Evolutionary conservation across 92 coral and sea anemone genomes (phyloP), one percentile per base, ranked within the genome.

Genomic region (Plumapathes pennacea): DNA sequence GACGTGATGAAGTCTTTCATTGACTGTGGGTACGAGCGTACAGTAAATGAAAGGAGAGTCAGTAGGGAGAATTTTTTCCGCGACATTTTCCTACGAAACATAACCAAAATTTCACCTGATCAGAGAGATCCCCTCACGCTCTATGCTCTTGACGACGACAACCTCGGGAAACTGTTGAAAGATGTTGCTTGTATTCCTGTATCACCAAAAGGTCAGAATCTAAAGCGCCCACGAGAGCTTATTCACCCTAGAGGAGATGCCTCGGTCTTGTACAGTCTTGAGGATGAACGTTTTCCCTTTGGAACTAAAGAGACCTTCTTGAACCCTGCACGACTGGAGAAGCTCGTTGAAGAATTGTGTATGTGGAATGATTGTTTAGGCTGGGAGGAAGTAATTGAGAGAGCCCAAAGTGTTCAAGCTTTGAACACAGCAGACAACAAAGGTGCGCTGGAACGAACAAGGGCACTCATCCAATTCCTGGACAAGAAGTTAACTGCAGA

Each of bases 371-470:
- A 77, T 48, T 66, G 54, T 20, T 77, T 85, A 33, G 53, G 67
- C 12, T 89, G 92, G 97, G 22, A 77, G 12, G 94, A 85, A 44
- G 54, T 89, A 0, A 36, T 57, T 8, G 97, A 77, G 33, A 72
- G 97, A 50, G 86, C 94, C 8, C 65, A 44, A 48, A 76, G 89
- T 27, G 76, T 90, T 6, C 63, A 55, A 19, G 29, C 20, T 22
- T 25, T 80, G 44, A 52, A 40, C 18, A 15, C 1, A 5, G 32
- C 23, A 10, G 69, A 79, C 41, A 69, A 76, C 20, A 11, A 62
- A 12, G 34, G 38, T 17, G 62, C 91, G 11, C 18, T 72, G 2
- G n/a, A 29, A 46, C 67, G 91, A 15, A 72, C 33, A 21, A 54
- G 48, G 40, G 63, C 21, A 19, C 31, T 85, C 5, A 8, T 85